Conservation (phyloP, 2,888 invertebrate genomes). For the Microdon myrmicae region DNA sequence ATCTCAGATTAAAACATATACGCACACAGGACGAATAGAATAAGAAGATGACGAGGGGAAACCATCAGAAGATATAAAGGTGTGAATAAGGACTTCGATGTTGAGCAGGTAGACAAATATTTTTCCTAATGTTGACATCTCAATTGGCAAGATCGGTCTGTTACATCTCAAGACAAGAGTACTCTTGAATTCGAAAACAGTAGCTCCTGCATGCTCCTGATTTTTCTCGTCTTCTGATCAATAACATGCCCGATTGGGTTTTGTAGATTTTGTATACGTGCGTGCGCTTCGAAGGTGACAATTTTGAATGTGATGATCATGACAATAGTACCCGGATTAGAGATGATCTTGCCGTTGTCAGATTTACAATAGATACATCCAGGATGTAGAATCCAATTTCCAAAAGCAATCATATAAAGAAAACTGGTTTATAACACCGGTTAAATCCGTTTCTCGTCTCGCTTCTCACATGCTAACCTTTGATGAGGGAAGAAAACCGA, state of each 20-base stretch:
- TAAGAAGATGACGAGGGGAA: conserved; percentile 4
- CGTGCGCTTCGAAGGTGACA: conserved; percentile 35
- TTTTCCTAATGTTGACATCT: conserved; percentile 53
- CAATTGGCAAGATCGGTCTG: conserved; percentile 46
- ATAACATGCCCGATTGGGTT: conserved; percentile 44
- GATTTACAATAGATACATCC: conserved; percentile 14
- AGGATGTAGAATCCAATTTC: conserved; percentile 42
- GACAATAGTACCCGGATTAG: conserved; percentile 46
- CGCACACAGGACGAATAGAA: not conserved
- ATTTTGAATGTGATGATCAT: conserved; percentile 28
- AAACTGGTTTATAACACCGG: conserved; percentile 5
- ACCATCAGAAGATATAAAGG: conserved; percentile 29
- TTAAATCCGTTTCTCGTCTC: conserved; percentile 1
- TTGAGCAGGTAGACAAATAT: conserved; percentile 54
- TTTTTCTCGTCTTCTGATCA: conserved; percentile 28
- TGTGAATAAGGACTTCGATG: conserved; percentile 42
- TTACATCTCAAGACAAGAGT: conserved; percentile 46
- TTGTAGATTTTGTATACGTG: conserved; percentile 23
- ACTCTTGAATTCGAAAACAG: conserved; percentile 3
- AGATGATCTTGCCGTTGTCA: conserved; percentile 50
- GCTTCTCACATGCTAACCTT: too few relatives aligned
- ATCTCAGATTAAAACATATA: conserved; percentile 51
- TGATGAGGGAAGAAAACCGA: too few relatives aligned
- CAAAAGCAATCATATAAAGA: conserved; percentile 17
- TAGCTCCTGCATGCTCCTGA: not conserved